Conservation (phyloP, 2,888 invertebrate genomes). For the Stomorhina lunata region DNA sequence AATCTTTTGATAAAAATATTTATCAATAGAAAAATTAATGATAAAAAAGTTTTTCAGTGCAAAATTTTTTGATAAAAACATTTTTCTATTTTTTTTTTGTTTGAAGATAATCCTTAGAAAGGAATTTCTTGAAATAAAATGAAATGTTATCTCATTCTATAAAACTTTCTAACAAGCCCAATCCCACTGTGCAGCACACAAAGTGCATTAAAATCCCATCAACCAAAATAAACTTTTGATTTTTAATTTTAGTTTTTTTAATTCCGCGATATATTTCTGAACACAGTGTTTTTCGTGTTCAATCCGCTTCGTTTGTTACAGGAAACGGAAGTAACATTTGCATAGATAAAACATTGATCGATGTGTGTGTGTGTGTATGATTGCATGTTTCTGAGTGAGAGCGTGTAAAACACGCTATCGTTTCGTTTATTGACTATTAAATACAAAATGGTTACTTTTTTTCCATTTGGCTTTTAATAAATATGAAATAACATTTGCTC, state of each 20-base stretch:
- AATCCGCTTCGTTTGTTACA: constrained; percentile 24
- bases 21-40: no score
- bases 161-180: no score
- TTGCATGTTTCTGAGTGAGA: no score
- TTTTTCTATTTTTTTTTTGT: no score
- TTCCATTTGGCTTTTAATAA: background rate
- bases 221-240: constrained; percentile 23
- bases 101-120: no score
- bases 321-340: constrained; percentile 30
- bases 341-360: constrained; percentile 26
- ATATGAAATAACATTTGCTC: background rate
- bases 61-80: no score
- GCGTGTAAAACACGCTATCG: no score
- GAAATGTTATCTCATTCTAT: no score
- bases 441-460: background rate
- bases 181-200: constrained; percentile 7
- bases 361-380: background rate
- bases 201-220: constrained; percentile 49
- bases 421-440: no score
- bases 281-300: constrained; percentile 8
- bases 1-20: no score
- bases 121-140: no score
- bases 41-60: no score
- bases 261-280: background rate
- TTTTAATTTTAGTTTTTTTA: background rate